Evolutionary conservation across 1,140 invertebrate species (phyloP), one percentile per base, ranked within the genome.

Genomic region (Aporrectodea caliginosa): DNA sequence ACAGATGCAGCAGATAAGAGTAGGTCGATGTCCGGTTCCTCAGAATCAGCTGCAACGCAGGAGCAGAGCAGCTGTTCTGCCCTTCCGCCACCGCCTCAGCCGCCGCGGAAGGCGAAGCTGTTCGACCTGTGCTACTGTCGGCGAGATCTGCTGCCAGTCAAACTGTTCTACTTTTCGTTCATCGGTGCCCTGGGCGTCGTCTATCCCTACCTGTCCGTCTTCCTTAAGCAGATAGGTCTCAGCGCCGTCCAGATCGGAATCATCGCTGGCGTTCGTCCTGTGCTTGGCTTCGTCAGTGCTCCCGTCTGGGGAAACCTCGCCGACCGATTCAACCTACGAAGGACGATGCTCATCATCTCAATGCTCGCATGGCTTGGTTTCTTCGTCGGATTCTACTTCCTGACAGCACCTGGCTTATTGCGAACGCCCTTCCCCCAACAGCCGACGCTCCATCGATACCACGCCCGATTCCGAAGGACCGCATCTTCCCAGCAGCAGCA

Each of bases 121-220:
- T 58, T 22, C 43, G 6, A 6, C 43, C 22, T 22, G 6, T 58
- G 43, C 43, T 22, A 22, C 43, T 58, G 6, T 58, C 43, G 43
- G 6, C 43, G 43, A 6, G 43, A 58, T 58, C 78, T 79, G 22
- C n/a, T 79, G 22, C 68, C 72, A 22, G 2, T 31, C 16, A 80
- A 80, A 33, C 29, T 80, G 1, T 81, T 81, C 58, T 79, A 81
- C 58, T 81, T 81, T 33, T 14, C 35, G 22, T 81, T 81, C 72
- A 30, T 81, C 30, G 71, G 69, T 1, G 77, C 70, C 34, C 14
- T 69, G 1, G 80, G 77, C 1, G 34, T 35, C 1, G 29, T 78
- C 16, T 31, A 35, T 16, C 69, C 80, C 29, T 81, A 73, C 68
- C 27, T 73, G n/a, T 33, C 77, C 27, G 70, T 81, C 35, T 78